Base-by-base conservation (phyloP, 1,140 invertebrate species). In the Neomicropteryx cornuta region DNA sequence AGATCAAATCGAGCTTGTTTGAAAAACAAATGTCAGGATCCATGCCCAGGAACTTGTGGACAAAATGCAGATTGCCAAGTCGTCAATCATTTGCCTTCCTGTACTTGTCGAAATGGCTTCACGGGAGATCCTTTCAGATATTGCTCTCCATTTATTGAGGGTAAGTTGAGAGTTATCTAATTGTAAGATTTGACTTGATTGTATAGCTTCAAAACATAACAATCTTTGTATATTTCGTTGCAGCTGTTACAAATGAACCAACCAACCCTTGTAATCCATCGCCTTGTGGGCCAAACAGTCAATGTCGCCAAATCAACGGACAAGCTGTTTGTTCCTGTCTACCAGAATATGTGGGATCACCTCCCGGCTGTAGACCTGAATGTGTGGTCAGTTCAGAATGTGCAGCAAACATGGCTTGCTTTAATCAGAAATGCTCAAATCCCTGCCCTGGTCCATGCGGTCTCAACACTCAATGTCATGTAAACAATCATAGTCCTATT, bases 271-370 rank as follows among this genome's bases (percentile, higher is more conserved):
- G 84, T 53, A 61, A 68, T 37, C 82, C 83, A 28, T 83, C 79
- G 14, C 83, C 83, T 3, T 90, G 86, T 57, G 87, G 87, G 18
- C 72, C 79, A 14, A 74, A 85, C 51, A 76, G 76, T 50, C 60
- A 76, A 45, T 85, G 83, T 57, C 72, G 76, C 47, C 72, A 77
- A 47, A 70, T 70, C 19, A 77, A 80, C 48, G 62, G 66, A 29
- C 72, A 78, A 58, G 75, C 81, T 3, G 75, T 79, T 3, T 87
- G 83, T 53, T 73, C 70, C n/a, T 80, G 77, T 52, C 51, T 65
- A 28, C 45, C 58, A 5, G 68, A 67, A 37, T 72, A 66, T 46
- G 41, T 63, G 11, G 64, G 59, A 24, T 55, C 58, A 42, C 72
- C 67, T 22, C 68, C 59, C 20, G 50, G 54, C 27, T 76, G 75